Evolutionary conservation across 2,113 vertebrate genomes (phyloP).

Genomic region (Rhipidura dahli): DNA sequence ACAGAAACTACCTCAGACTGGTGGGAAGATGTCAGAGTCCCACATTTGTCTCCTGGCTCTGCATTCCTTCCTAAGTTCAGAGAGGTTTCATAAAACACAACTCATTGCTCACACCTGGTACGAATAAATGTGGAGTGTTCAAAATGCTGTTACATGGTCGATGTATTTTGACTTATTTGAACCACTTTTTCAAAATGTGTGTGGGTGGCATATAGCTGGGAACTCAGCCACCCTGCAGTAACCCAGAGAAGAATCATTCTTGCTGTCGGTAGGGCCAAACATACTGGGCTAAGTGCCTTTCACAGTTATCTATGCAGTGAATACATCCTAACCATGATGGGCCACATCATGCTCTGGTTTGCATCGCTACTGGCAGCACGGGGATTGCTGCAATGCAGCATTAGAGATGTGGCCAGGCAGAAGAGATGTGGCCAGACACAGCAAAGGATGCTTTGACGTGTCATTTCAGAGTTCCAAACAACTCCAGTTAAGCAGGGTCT

Average conservation of each 20-base stretch:
- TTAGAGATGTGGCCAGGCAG: not conserved
- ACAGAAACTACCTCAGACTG: not conserved
- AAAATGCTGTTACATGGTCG: not conserved
- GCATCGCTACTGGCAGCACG: not conserved
- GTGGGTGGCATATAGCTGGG: not conserved
- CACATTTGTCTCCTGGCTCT: not conserved
- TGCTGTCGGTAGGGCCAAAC: not conserved
- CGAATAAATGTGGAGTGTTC: fast-evolving
- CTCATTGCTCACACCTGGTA: not conserved
- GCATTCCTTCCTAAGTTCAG: not conserved
- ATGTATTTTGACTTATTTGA: not conserved
- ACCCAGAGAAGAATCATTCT: not conserved
- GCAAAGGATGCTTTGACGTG: not conserved
- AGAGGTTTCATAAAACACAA: not conserved
- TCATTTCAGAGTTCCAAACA: not conserved
- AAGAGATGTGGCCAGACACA: not conserved
- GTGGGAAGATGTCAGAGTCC: not conserved
- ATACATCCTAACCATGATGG: not conserved
- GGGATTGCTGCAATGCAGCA: not conserved
- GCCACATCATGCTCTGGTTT: not conserved
- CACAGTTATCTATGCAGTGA: not conserved
- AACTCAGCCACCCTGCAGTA: not conserved
- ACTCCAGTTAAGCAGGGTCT: not conserved
- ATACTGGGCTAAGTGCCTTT: not conserved
- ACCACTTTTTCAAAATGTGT: not conserved